A percentile compares a stretch with the other conserved stretches of the same genome.
Conservation (phyloP, 2,888 invertebrate genomes). For the Dryadula phaetusa region DNA sequence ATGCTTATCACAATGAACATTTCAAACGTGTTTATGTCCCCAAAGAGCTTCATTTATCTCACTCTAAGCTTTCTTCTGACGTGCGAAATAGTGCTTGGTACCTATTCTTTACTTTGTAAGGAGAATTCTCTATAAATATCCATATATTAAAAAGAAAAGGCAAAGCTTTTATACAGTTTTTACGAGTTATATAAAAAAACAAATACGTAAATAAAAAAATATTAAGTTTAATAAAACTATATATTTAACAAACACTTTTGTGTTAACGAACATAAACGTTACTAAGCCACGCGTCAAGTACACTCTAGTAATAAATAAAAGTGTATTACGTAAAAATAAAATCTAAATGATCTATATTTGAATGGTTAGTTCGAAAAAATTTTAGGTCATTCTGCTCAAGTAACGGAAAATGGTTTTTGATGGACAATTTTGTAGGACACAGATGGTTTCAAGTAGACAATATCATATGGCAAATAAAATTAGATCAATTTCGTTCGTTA, state of each 20-base stretch:
- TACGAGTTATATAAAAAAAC: too few relatives aligned
- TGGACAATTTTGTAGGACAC: neutral
- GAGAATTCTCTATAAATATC: neutral
- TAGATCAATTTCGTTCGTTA: neutral
- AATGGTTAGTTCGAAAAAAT: neutral
- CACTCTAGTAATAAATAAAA: neutral
- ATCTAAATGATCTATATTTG: constrained; percentile 4
- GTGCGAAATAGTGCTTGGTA: neutral
- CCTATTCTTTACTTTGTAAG: neutral
- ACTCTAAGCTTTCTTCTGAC: constrained; percentile 21
- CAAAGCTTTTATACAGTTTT: too few relatives aligned
- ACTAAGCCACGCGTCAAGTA: too few relatives aligned
- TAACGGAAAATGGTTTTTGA: neutral
- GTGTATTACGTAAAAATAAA: neutral
- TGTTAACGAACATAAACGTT: too few relatives aligned
- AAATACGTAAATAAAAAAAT: too few relatives aligned
- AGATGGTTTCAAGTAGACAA: constrained; percentile 4
- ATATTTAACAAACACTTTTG: too few relatives aligned
- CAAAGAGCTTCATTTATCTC: constrained; percentile 24
- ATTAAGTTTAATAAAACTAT: too few relatives aligned
- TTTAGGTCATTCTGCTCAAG: neutral
- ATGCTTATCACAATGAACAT: constrained; percentile 1
- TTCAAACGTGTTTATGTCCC: constrained; percentile 1
- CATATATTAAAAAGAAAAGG: neutral
- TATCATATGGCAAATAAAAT: neutral